Evolutionary conservation across 2,797 vertebrate species (phyloP).

Genomic region (Sebastolobus altivelis): DNA sequence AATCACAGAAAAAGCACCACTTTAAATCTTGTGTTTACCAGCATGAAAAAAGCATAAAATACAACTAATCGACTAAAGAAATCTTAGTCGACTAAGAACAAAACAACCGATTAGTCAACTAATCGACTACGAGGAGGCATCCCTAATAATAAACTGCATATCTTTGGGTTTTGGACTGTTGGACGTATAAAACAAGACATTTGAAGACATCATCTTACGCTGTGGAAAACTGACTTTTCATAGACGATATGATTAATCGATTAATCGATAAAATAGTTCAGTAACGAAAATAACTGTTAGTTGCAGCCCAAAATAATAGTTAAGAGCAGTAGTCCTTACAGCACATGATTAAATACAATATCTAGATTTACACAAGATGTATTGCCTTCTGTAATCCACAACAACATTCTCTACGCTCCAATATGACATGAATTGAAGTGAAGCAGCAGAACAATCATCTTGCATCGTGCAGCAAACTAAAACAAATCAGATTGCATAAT

Average conservation of each 20-base stretch:
- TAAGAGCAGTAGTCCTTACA: background rate
- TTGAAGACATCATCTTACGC: background rate
- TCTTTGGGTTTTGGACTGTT: background rate
- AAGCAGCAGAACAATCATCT: background rate
- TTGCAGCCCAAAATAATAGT: background rate
- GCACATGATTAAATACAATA: background rate
- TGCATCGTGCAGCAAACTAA: background rate
- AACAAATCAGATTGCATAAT: background rate
- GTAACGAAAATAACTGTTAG: background rate
- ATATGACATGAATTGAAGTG: background rate
- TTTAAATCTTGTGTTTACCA: too few species aligned
- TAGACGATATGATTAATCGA: background rate
- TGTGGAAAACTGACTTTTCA: background rate
- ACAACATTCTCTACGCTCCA: background rate
- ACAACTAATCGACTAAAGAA: too few species aligned
- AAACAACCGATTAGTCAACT: too few species aligned
- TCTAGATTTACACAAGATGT: background rate
- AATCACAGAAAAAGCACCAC: too few species aligned
- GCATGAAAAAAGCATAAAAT: too few species aligned
- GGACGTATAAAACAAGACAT: background rate
- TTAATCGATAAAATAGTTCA: background rate
- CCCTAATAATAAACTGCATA: background rate
- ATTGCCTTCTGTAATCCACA: background rate
- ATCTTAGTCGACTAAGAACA: too few species aligned
- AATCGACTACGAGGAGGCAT: too few species aligned